Evolutionary conservation across 1,140 invertebrate species (phyloP), one percentile per base, ranked within the genome.

Genomic region (Yoshiicerus persimilis): DNA sequence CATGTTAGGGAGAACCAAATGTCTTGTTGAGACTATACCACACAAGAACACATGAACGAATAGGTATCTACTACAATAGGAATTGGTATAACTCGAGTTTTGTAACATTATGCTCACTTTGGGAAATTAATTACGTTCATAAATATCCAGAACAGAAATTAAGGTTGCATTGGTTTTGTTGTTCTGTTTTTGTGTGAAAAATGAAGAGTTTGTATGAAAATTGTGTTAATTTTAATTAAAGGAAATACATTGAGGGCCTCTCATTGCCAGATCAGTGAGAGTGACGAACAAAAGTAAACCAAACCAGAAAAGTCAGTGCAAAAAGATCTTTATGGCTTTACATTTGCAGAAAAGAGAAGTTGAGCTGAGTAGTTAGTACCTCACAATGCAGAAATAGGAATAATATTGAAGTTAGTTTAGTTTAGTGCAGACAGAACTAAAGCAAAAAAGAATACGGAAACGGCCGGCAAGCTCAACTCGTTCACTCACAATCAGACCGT

Each of bases 391-490:
- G n/a, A n/a, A n/a, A n/a, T n/a, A n/a, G n/a, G n/a, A n/a, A n/a
- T 4, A 70, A 70, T 32, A 70, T 70, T 16, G 25, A 13, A 16
- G 66, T 70, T 27, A 70, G 66, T 70, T 30, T 32, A 70, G 16
- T n/a, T 36, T n/a, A n/a, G 38, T 20, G 32, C 6, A 75, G 6
- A 2, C 5, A n/a, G n/a, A 32, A 80, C 1, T 36, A 20, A 4
- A 36, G 75, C 66, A 80, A 80, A 80, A 80, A 80, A 80, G 75
- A 80, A 80, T 80, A 80, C 75, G 75, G 75, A 80, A 80, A 80
- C 75, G 34, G 32, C 75, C 32, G 75, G 75, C 75, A 23, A 80
- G 75, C 30, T 80, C 16, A 80, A 80, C 32, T 80, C 32, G 16
- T 34, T 80, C 20, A n/a, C 47, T 56, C 47, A 56, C 47, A 56